Conservation (phyloP, 2,797 vertebrate genomes). For the Odontamblyopus rebecca region DNA sequence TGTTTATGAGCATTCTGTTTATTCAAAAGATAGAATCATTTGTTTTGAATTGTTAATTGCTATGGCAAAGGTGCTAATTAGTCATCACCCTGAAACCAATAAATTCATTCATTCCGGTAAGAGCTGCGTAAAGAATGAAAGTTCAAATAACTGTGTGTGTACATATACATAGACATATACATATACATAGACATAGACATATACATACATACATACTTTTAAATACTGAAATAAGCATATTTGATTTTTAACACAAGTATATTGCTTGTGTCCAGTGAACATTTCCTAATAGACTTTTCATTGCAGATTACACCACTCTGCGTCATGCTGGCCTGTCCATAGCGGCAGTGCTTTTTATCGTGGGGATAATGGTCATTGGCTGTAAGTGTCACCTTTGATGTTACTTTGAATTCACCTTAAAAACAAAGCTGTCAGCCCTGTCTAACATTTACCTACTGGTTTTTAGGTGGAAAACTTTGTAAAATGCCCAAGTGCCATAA, state of each 20-base stretch:
- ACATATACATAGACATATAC: too few relatives aligned
- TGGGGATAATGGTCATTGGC: slow-evolving; percentile 73
- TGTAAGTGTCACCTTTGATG: slow-evolving; percentile 64
- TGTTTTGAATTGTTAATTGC: too few relatives aligned
- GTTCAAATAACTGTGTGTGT: too few relatives aligned
- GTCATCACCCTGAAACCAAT: too few relatives aligned
- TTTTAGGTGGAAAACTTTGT: slow-evolving; percentile 63
- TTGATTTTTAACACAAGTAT: background rate
- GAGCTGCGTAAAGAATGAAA: too few relatives aligned
- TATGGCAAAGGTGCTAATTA: too few relatives aligned
- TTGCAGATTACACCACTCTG: slow-evolving; percentile 67
- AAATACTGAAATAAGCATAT: too few relatives aligned
- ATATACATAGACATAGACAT: too few relatives aligned
- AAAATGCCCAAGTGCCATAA: slow-evolving; percentile 53
- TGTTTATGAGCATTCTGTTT: background rate
- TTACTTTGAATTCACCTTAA: background rate
- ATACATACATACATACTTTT: too few relatives aligned
- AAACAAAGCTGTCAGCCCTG: background rate
- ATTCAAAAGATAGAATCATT: too few relatives aligned
- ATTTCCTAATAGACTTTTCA: background rate
- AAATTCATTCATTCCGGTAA: background rate
- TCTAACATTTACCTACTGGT: slow-evolving; percentile 7
- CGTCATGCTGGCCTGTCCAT: slow-evolving; percentile 61
- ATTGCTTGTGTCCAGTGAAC: background rate
- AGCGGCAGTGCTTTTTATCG: slow-evolving; percentile 69